These are phyloP conservation scores for Heteropelma amictum DNA, from an alignment of 2,888 invertebrate species.

Conservation along the genomic window DNA sequence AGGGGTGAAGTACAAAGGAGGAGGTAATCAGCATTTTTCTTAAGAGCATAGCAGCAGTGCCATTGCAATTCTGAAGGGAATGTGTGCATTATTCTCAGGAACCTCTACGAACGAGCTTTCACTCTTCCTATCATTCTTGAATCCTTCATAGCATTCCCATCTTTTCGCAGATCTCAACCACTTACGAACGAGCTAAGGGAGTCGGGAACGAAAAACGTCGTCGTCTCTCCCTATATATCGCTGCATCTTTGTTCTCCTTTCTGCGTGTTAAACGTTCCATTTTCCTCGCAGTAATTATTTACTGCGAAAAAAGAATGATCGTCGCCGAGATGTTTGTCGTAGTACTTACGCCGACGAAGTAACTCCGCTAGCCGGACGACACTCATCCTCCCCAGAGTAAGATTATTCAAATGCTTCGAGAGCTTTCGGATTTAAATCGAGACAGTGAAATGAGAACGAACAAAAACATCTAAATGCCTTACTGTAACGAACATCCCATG, in stretches of 20 bases:
- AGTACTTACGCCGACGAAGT: slow-evolving; percentile 50
- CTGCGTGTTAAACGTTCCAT: slow-evolving; percentile 26
- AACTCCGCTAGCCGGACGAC: background rate
- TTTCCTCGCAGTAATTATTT: slow-evolving; percentile 61
- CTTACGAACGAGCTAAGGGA: slow-evolving; percentile 25
- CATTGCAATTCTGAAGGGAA: slow-evolving; percentile 60
- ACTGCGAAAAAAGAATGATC: slow-evolving; percentile 65
- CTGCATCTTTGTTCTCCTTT: slow-evolving; percentile 9
- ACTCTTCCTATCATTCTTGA: slow-evolving; percentile 42
- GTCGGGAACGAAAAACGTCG: slow-evolving; percentile 17
- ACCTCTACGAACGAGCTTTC: slow-evolving; percentile 56
- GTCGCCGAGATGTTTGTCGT: slow-evolving; percentile 60
- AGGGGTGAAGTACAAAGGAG: slow-evolving; percentile 11
- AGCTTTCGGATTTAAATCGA: background rate
- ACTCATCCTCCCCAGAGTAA: background rate
- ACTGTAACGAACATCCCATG: background rate
- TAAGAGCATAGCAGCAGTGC: slow-evolving; percentile 58
- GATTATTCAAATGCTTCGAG: slow-evolving; percentile 47
- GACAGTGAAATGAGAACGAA: background rate
- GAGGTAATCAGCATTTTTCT: slow-evolving; percentile 71
- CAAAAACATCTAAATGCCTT: background rate
- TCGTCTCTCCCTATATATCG: slow-evolving; percentile 33
- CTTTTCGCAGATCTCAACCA: slow-evolving; percentile 37
- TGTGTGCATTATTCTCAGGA: slow-evolving; percentile 65
- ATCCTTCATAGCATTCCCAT: slow-evolving; percentile 50